Evolutionary conservation across 2,888 invertebrate genomes (phyloP), one percentile per base, ranked within the genome.

Genomic region (Torymus texanus): DNA sequence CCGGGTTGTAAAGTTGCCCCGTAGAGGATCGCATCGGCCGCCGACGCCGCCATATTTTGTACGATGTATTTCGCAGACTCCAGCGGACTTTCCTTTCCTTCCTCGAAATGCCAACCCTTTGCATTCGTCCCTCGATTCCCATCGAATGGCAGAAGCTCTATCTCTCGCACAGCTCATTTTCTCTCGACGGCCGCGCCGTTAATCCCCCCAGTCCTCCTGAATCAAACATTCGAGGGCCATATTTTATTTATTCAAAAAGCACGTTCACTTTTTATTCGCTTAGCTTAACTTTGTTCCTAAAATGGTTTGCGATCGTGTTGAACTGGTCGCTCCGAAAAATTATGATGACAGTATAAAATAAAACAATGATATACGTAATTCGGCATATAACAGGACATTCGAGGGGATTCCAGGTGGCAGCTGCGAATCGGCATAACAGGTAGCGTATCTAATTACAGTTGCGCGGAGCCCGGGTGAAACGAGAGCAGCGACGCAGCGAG

Each of bases 1-100:
- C 83, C 82, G 85, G 87, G 87, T 85, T 88, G 88, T 88, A 88
- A 89, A 88, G 88, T 88, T 89, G 87, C 88, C 86, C 89, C 88
- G 85, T 88, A 84, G 88, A 88, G 89, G 84, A 89, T 87, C 87
- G 85, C 88, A 88, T 88, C 86, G 88, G 58, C 74, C 63, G 55
- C 41, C 59, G 21, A 21, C 21, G 85, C 86, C 86, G 87, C 88
- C 88, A 87, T 89, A 89, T 89, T 88, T 90, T 87, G 87, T 85
- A 83, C 86, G 85, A 87, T 87, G 87, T 88, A 88, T 88, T 87
- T 84, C 84, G 59, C 71, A 75, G 79, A 79, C 75, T 75, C 71
- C 75, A 79, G 71, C 71, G 75, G 75, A 71, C 68, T 75, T 70
- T 67, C 68, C 70, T 70, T 70, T 58, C 63, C 70, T 55, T 14